Percentiles rank a stretch among this genome's conserved stretches.
These are phyloP conservation scores for Drosophila rhopaloa DNA, from an alignment of 1,140 invertebrate species.

Conservation along the genomic window DNA sequence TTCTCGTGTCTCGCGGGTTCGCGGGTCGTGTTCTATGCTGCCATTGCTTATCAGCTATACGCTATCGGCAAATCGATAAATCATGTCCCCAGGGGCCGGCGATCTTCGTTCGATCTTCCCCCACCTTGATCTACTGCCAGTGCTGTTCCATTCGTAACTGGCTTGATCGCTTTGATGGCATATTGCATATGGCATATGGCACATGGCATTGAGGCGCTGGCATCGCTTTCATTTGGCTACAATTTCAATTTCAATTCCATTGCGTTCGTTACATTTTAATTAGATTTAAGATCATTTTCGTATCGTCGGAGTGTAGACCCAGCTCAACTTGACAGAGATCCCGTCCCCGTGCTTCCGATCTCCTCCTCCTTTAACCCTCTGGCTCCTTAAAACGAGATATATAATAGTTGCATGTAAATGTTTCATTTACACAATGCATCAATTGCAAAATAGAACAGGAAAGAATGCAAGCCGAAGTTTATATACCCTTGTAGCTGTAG, in stretches of 20 bases:
- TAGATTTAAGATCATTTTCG: constrained; percentile 36
- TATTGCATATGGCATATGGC: too few species aligned
- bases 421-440: too few species aligned
- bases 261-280: constrained; percentile 40
- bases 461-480: too few species aligned
- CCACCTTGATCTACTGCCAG: constrained; percentile 33
- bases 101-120: constrained; percentile 10
- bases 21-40: constrained; percentile 25
- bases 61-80: constrained; percentile 40
- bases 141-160: constrained; percentile 4
- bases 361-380: constrained; percentile 1
- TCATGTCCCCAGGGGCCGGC: constrained; percentile 16
- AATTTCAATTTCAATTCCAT: constrained; percentile 36
- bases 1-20: constrained; percentile 20
- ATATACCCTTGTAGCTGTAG: too few species aligned
- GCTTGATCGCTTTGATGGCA: constrained; percentile 4
- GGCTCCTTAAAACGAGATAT: too few species aligned
- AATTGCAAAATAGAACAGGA: too few species aligned
- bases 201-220: constrained; percentile 22
- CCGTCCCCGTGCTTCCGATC: background rate
- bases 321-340: constrained; percentile 32
- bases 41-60: constrained; percentile 49
- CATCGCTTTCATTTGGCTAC: constrained; percentile 47
- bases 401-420: too few species aligned
- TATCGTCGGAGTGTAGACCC: background rate